phyloP scores from a whole-genome alignment of 2,888 invertebrate genomes.

The Morpho helenor region DNA sequence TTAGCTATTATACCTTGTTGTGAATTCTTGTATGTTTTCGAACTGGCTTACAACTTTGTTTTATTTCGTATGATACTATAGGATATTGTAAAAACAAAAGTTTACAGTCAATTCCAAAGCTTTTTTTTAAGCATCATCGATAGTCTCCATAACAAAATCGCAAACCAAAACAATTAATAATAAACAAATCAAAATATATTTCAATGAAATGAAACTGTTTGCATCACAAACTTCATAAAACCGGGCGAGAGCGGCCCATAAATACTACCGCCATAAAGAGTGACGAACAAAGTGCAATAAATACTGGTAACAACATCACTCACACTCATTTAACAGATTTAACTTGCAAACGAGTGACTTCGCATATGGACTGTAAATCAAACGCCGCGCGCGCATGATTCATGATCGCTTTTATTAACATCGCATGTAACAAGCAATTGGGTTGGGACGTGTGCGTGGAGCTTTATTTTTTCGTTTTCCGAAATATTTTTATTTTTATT shows the following conservation, averaged over 20 bases:
- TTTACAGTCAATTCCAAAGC: too few relatives aligned
- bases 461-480: not conserved
- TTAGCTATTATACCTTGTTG: too few relatives aligned
- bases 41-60: too few relatives aligned
- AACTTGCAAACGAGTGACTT: slow-evolving; percentile 8
- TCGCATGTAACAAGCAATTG: slow-evolving; percentile 17
- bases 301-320: slow-evolving; percentile 9
- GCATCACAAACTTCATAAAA: too few relatives aligned
- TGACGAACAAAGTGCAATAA: slow-evolving; percentile 13
- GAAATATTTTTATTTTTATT: too few relatives aligned
- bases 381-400: slow-evolving; percentile 45
- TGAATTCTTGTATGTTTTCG: too few relatives aligned
- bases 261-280: not conserved
- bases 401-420: slow-evolving; percentile 36
- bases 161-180: not conserved
- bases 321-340: slow-evolving; percentile 13
- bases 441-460: slow-evolving; percentile 3
- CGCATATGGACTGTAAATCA: slow-evolving; percentile 46
- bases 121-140: too few relatives aligned
- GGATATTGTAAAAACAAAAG: too few relatives aligned
- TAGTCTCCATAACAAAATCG: too few relatives aligned
- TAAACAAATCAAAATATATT: not conserved
- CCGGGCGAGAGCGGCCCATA: not conserved
- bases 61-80: too few relatives aligned
- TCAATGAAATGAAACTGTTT: not conserved